Conservation (phyloP, 1,140 invertebrate genomes). For the Philotrypesis tridentata region DNA sequence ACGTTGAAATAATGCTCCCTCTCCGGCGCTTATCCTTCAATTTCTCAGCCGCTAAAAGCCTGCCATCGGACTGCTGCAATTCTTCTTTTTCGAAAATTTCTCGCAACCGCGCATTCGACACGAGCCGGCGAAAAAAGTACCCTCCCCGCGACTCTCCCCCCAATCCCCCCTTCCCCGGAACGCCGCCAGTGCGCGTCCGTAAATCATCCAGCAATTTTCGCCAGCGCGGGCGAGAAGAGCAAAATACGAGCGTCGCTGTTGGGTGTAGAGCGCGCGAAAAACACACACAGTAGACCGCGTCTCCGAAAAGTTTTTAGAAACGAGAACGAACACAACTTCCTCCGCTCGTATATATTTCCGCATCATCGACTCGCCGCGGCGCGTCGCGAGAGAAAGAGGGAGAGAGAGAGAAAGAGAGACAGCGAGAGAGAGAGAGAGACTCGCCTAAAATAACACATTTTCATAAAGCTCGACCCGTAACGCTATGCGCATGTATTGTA, state of each 20-base stretch:
- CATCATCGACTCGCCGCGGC: background rate
- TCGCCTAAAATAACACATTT: background rate
- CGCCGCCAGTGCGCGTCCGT: background rate
- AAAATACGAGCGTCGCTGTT: background rate
- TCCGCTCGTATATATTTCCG: background rate
- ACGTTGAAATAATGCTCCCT: background rate
- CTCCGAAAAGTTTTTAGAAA: background rate
- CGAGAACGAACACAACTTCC: background rate
- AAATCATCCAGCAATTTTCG: constrained; percentile 4
- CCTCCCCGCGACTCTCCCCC: too few species aligned
- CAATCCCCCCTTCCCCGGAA: too few species aligned
- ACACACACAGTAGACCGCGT: background rate
- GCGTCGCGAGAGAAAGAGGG: too few species aligned
- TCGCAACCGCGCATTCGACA: background rate
- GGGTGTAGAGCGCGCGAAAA: background rate
- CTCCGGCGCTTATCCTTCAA: background rate
- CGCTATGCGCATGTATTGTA: too few species aligned
- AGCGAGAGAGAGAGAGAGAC: too few species aligned
- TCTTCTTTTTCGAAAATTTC: background rate
- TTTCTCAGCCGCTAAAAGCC: background rate
- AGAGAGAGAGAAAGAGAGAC: too few species aligned
- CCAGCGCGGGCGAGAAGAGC: background rate
- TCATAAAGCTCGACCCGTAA: background rate
- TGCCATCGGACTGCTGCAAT: background rate
- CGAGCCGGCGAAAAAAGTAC: background rate